Base-by-base conservation (phyloP, 53 echinoderm and acorn worm species). In the Echinometra lucunter region DNA sequence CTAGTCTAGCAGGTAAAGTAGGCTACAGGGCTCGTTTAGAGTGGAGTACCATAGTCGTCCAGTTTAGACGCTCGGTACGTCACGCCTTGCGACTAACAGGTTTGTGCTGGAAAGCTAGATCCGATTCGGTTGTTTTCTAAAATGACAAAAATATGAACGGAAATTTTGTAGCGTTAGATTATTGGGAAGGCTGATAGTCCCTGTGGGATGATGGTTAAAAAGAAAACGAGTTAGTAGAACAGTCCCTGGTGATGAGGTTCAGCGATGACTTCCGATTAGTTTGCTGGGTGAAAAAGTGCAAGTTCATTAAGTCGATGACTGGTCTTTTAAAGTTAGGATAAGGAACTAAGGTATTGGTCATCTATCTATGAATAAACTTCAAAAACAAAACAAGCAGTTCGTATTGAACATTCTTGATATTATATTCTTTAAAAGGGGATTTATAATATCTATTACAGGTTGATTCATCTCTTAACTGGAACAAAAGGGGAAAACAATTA, bases 271-370 rank as follows among this genome's bases (percentile, higher is more conserved):
- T 89, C 89, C 89, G 89, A 89, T 89, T 89, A 60, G 89, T 38
- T 89, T 12, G 89, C 60, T 60, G 37, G 49, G 89, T 89, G 89
- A 89, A 89, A 89, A 89, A 89, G 89, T 89, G 89, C 89, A 89
- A 89, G 63, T 89, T 89, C 89, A 89, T 89, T 89, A 89, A 19
- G 89, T 27, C 10, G 85, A 49, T 49, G 85, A 85, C 85, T 85
- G 49, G 85, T 85, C 11, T 45, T n/a, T 85, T 49, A 85, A 85
- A 85, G 45, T n/a, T 10, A n/a, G 85, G 30, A 85, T 85, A 49
- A 21, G n/a, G 12, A 85, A 28, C 6, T 25, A 11, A 53, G 49
- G 28, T 45, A 49, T 47, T 85, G 12, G 49, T 85, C 85, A 85
- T 28, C 23, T 42, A 35, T 16, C 72, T 72, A 34, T 34, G 72